Percentiles rank a stretch among this genome's conserved stretches.
Evolutionary conservation across 2,888 invertebrate species (phyloP).

Genomic region (Pristionchus fissidentatus): DNA sequence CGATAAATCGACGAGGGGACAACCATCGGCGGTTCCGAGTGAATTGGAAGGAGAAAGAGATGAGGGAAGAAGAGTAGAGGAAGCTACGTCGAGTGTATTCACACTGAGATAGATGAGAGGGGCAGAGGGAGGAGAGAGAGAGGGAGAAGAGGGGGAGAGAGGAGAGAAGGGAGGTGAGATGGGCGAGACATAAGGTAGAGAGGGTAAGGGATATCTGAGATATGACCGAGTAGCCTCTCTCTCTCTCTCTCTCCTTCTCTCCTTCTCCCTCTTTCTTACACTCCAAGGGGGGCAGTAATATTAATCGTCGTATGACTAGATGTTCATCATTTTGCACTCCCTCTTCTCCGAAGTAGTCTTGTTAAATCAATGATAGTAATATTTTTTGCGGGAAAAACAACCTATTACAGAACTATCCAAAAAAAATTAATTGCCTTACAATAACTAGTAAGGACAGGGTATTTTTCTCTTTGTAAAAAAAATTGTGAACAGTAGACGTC

Average conservation of each 20-base stretch:
- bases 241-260: too few species aligned
- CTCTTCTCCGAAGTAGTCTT: neutral
- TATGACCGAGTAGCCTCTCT: constrained; percentile 12
- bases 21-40: too few species aligned
- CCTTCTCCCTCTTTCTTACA: too few species aligned
- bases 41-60: neutral
- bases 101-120: constrained; percentile 12
- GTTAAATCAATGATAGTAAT: neutral
- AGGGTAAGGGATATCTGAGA: constrained; percentile 13
- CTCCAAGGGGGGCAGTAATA: constrained; percentile 3
- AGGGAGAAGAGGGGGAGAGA: neutral
- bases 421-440: too few species aligned
- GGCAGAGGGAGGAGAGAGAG: neutral
- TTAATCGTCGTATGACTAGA: neutral
- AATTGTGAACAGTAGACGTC: too few species aligned
- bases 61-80: constrained; percentile 22
- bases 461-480: too few species aligned
- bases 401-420: too few species aligned
- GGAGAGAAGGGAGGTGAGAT: neutral
- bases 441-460: too few species aligned
- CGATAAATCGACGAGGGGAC: neutral
- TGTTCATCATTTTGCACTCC: neutral
- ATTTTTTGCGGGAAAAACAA: neutral
- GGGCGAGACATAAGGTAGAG: too few species aligned
- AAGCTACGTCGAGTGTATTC: constrained; percentile 13